Evolutionary conservation across 1,140 invertebrate genomes (phyloP).

Genomic region (Saccostrea echinata): DNA sequence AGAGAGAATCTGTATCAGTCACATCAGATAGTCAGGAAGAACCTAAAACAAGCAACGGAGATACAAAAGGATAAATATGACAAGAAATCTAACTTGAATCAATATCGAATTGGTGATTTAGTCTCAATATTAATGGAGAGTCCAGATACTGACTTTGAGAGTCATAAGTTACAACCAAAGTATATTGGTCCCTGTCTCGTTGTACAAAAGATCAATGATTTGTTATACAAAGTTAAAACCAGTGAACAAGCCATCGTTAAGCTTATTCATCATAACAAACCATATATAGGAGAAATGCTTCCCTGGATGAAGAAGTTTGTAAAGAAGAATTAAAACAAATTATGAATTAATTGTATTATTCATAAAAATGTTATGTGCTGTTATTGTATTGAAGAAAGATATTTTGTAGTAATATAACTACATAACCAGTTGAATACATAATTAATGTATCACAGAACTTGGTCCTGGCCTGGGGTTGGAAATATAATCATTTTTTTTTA

Average conservation of each 20-base stretch:
- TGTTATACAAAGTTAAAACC: no score
- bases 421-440: no score
- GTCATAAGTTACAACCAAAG: background rate
- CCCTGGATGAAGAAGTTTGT: conserved; percentile 1
- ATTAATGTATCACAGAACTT: no score
- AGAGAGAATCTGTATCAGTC: conserved; percentile 44
- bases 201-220: conserved; percentile 34
- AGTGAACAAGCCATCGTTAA: conserved; percentile 20
- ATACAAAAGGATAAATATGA: conserved; percentile 50
- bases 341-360: background rate
- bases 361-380: no score
- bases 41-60: conserved; percentile 31
- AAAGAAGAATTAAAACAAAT: background rate
- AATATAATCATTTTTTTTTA: no score
- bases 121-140: background rate
- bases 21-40: conserved; percentile 43
- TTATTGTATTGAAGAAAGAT: no score
- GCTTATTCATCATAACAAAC: background rate
- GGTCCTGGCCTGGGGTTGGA: no score
- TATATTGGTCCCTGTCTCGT: conserved; percentile 14
- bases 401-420: no score
- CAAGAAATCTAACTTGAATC: background rate
- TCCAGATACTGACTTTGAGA: background rate
- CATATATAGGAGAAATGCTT: background rate
- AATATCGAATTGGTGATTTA: background rate